Conservation (phyloP, 2,888 invertebrate genomes). For the Drosophila tripunctata region DNA sequence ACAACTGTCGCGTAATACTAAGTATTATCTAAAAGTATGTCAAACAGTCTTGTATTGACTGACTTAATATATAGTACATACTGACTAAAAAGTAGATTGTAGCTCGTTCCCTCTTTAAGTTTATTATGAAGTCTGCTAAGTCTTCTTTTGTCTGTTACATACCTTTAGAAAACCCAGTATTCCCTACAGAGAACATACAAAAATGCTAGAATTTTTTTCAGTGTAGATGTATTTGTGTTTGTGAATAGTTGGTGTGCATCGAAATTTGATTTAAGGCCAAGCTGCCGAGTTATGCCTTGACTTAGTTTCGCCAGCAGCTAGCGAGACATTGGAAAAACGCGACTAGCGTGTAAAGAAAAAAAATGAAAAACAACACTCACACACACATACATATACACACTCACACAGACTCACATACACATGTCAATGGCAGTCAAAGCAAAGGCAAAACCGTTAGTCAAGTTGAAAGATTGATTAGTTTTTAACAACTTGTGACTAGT, state of each 20-base stretch:
- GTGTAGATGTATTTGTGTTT: background rate
- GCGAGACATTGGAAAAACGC: slow-evolving; percentile 61
- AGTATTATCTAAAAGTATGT: too few relatives aligned
- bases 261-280: slow-evolving; percentile 76
- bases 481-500: slow-evolving; percentile 79
- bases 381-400: slow-evolving; percentile 11
- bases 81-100: too few relatives aligned
- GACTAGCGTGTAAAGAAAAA: slow-evolving; percentile 57
- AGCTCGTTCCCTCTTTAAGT: too few relatives aligned
- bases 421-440: slow-evolving; percentile 62
- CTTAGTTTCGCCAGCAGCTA: slow-evolving; percentile 47
- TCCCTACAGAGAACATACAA: too few relatives aligned
- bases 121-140: too few relatives aligned
- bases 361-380: slow-evolving; percentile 25
- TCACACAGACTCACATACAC: background rate
- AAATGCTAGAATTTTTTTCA: background rate
- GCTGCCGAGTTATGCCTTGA: slow-evolving; percentile 39
- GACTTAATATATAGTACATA: too few relatives aligned
- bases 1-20: too few relatives aligned
- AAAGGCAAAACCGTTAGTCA: slow-evolving; percentile 74
- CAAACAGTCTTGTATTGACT: too few relatives aligned
- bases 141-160: too few relatives aligned
- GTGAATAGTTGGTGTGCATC: slow-evolving; percentile 32
- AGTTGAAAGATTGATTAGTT: slow-evolving; percentile 81
- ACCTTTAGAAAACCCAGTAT: too few relatives aligned